Percentiles rank a stretch among this genome's conserved stretches.
Conservation (phyloP, 2,797 vertebrate genomes). For the Argya squamiceps region DNA sequence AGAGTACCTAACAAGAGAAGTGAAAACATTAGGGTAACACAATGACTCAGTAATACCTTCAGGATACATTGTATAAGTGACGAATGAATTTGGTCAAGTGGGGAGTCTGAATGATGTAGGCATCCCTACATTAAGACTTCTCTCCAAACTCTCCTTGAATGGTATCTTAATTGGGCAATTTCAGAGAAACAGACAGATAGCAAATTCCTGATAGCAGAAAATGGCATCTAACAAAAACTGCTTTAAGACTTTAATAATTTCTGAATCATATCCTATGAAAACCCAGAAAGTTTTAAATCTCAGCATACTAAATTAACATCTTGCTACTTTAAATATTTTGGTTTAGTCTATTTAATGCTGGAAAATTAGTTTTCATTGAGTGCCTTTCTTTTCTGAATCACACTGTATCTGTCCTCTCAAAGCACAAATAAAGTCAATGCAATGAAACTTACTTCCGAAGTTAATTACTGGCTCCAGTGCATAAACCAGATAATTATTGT, state of each 20-base stretch:
- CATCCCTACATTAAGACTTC: background rate
- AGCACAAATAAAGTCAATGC: background rate
- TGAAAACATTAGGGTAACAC: background rate
- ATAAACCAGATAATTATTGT: background rate
- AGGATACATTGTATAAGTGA: background rate
- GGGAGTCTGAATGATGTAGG: background rate
- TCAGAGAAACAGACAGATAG: background rate
- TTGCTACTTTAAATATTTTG: background rate
- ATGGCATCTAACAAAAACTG: background rate
- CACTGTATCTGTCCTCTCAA: rapidly evolving
- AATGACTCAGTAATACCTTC: background rate
- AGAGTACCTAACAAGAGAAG: background rate
- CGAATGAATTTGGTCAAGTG: background rate
- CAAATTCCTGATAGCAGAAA: background rate
- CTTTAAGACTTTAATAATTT: background rate
- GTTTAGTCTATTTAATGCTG: background rate
- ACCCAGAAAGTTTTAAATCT: background rate
- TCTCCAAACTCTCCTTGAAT: background rate
- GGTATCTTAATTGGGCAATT: background rate
- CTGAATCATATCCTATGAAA: background rate
- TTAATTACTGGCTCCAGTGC: background rate
- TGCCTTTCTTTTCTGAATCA: background rate
- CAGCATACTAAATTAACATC: background rate
- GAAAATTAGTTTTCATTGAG: background rate
- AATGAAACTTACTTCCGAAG: background rate